Evolutionary conservation across 2,797 vertebrate genomes (phyloP).

Genomic region (Sylvilagus floridanus): DNA sequence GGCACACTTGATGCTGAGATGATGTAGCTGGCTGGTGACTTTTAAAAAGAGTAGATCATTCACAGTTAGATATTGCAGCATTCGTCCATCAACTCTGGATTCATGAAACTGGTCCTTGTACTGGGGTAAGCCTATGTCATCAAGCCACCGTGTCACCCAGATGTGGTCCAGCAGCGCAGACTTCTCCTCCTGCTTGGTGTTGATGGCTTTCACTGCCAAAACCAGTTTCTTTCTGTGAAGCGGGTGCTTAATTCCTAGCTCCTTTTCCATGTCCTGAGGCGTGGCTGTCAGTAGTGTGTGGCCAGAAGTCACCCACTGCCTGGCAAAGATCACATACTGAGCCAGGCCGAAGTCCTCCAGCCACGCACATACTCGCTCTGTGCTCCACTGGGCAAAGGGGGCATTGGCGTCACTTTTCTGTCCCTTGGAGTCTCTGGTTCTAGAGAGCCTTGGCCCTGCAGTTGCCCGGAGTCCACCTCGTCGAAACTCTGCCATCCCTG

Average conservation of each 20-base stretch:
- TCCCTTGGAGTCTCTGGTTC: constrained; percentile 92
- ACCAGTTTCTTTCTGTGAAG: constrained; percentile 98
- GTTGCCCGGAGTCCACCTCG: constrained; percentile 97
- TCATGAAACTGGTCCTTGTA: constrained; percentile 99
- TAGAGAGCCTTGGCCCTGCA: constrained; percentile 95
- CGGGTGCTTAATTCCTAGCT: constrained; percentile 97
- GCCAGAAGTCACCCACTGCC: constrained; percentile 96
- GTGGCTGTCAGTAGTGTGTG: constrained; percentile 95
- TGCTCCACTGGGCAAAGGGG: constrained; percentile 97
- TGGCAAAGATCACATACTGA: constrained; percentile 95
- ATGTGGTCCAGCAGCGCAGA: constrained; percentile 96
- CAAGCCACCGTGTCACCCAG: constrained; percentile 99
- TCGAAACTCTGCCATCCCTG: constrained; percentile 92
- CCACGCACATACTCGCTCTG: constrained; percentile 97
- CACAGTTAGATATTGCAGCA: constrained; percentile 98
- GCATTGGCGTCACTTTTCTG: constrained; percentile 93
- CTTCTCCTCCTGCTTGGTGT: constrained; percentile 94
- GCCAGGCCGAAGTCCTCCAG: constrained; percentile 96
- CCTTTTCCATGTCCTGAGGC: constrained; percentile 98
- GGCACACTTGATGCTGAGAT: constrained; percentile 99
- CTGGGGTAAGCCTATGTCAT: constrained; percentile 98
- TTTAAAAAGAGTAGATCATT: constrained; percentile 98
- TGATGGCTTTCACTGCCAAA: constrained; percentile 94
- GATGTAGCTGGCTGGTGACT: constrained; percentile 98
- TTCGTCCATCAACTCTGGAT: constrained; percentile 95